Evolutionary conservation across 1,140 invertebrate species (phyloP), one percentile per base, ranked within the genome.

Genomic region (Bathynomus jamesi): DNA sequence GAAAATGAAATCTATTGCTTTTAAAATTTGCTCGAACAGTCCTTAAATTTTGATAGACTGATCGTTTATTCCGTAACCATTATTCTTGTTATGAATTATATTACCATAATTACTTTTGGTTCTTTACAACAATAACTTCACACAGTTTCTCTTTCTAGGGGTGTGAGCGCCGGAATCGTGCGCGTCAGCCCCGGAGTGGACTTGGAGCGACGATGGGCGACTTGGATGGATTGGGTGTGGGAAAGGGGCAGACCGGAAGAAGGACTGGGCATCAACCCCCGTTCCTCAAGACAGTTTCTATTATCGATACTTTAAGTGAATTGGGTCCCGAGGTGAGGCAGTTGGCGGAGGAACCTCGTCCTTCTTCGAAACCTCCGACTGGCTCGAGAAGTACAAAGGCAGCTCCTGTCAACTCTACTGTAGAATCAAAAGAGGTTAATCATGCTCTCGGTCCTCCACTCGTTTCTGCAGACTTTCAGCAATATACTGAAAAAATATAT

Each of bases 401-500:
- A 27, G 65, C 72, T 28, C 63, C 65, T 7, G 66, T 40, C 28
- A 32, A 67, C 30, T 29, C 67, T 29, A 25, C 40, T 46, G 29
- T 64, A 40, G 53, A 67, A 21, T 24, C 62, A n/a, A 64, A 63
- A 28, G 67, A 53, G 17, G 67, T 53, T 60, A 46, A 63, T 65
- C 10, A 25, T 24, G 67, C 69, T 28, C n/a, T 28, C 3, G 69
- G 31, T 5, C 75, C 75, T 27, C 75, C 75, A 27, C 68, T 77
- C 3, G 63, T 72, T 13, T 74, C 75, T 65, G 61, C 65, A 28
- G 72, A 74, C 40, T 74, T 74, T 46, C 69, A 72, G 24, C 75
- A 71, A 53, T 74, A 74, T 62, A 71, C 71, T 61, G 75, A 74
- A 53, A 71, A 74, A 40, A 73, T 76, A 30, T 77, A 74, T 46